phyloP scores from a whole-genome alignment of 2,113 vertebrate species.

The Microtus oregoni region DNA sequence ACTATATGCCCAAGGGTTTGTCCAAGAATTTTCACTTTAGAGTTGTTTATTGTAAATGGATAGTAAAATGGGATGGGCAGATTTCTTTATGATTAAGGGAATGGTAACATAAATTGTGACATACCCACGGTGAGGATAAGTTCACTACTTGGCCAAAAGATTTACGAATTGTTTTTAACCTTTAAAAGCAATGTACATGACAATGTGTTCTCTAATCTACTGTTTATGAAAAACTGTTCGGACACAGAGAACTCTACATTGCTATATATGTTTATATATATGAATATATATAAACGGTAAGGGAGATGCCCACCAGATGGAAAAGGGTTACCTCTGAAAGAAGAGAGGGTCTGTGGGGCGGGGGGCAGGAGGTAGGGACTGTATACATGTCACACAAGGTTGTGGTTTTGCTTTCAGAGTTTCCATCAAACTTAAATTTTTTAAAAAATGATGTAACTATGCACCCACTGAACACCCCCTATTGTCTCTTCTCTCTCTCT shows the following conservation, averaged over 20 bases:
- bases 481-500: neutral
- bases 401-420: neutral
- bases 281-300: neutral
- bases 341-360: neutral
- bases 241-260: neutral
- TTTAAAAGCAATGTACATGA: neutral
- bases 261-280: neutral
- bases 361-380: too few species aligned
- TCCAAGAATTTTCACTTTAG: neutral
- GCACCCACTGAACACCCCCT: neutral
- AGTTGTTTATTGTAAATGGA: conserved; percentile 3
- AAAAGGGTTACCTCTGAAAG: neutral
- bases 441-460: neutral
- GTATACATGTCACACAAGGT: neutral
- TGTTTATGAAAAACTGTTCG: neutral
- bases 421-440: neutral
- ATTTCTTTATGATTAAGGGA: neutral
- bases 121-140: neutral
- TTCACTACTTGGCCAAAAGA: neutral
- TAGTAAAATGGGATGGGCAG: neutral
- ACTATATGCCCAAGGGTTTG: neutral
- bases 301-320: neutral
- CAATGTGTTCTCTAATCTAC: neutral
- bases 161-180: neutral
- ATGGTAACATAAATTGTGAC: neutral